These are phyloP conservation scores for Busseola fusca DNA, from an alignment of 2,888 invertebrate genomes.

Conservation along the genomic window DNA sequence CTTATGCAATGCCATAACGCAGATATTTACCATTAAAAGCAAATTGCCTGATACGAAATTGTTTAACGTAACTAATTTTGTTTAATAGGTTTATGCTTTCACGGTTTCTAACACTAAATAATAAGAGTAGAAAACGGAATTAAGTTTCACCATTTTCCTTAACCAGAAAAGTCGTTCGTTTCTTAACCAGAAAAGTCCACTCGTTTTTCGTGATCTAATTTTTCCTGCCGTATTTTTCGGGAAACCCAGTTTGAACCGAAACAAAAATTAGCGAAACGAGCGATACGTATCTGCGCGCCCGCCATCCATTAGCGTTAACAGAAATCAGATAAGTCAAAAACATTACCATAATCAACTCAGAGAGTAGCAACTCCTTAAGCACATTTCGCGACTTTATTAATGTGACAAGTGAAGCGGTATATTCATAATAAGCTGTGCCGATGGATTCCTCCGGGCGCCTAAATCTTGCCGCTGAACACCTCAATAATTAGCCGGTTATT, in stretches of 20 bases:
- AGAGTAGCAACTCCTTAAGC: conserved; percentile 48
- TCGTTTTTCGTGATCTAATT: conserved; percentile 29
- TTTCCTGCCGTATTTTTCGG: conserved; percentile 27
- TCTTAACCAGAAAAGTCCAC: conserved; percentile 29
- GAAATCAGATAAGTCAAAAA: conserved; percentile 58
- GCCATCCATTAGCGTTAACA: conserved; percentile 37
- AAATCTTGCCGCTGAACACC: conserved; percentile 79
- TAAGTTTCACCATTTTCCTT: conserved; percentile 36
- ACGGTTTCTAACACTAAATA: conserved; percentile 33
- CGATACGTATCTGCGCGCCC: conserved; percentile 36
- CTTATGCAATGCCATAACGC: conserved; percentile 20
- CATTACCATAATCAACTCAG: conserved; percentile 65
- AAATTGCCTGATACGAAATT: conserved; percentile 34
- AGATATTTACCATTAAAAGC: conserved; percentile 27
- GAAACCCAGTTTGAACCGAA: conserved; percentile 26
- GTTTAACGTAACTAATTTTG: conserved; percentile 32
- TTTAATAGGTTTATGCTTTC: conserved; percentile 25
- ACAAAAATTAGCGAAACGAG: conserved; percentile 43
- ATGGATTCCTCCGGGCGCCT: conserved; percentile 65
- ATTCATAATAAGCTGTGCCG: conserved; percentile 67
- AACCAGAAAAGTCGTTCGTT: conserved; percentile 27
- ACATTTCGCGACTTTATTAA: conserved; percentile 67
- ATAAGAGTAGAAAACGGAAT: conserved; percentile 41
- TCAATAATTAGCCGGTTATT: conserved; percentile 86
- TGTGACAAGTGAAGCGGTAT: conserved; percentile 74